Percentiles rank a stretch among this genome's conserved stretches.
phyloP scores from a whole-genome alignment of 2,113 vertebrate genomes.

The Melanotaenia duboulayi region DNA sequence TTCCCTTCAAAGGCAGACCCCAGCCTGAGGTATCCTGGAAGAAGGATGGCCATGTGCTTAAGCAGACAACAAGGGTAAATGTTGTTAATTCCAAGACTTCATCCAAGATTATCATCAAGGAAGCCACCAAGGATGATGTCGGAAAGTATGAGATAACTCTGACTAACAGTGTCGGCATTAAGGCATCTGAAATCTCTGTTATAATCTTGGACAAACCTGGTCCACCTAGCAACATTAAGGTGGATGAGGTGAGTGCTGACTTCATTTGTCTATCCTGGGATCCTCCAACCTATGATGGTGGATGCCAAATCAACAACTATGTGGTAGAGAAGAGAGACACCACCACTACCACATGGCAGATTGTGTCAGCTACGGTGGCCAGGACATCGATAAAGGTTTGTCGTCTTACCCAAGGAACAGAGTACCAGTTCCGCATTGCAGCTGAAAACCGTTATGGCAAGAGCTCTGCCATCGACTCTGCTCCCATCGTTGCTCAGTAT shows the following conservation, averaged over 20 bases:
- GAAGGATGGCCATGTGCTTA: conserved; percentile 90
- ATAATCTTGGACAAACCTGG: conserved; percentile 95
- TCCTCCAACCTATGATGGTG: conserved; percentile 93
- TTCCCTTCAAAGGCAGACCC: conserved; percentile 94
- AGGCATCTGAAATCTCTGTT: conserved; percentile 86
- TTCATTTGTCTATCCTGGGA: conserved; percentile 92
- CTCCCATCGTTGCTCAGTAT: conserved; percentile 91
- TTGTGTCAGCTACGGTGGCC: conserved; percentile 96
- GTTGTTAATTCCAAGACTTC: conserved; percentile 89
- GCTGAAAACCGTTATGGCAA: conserved; percentile 98
- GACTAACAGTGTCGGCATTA: conserved; percentile 88
- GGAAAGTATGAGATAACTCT: conserved; percentile 93
- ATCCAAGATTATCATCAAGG: conserved; percentile 91
- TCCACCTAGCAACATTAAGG: conserved; percentile 87
- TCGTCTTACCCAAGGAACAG: conserved; percentile 89
- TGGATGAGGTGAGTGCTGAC: conserved; percentile 96
- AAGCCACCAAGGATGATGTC: conserved; percentile 92
- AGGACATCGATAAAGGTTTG: conserved; percentile 94
- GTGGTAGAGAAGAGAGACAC: conserved; percentile 97
- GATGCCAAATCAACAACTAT: conserved; percentile 98
- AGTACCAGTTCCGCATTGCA: conserved; percentile 97
- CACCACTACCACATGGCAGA: conserved; percentile 92
- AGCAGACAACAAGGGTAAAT: conserved; percentile 96
- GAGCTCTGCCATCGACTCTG: conserved; percentile 87
- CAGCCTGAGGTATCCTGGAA: conserved; percentile 90